These are phyloP conservation scores for Delphinapterus leucas DNA, from an alignment of 2,113 vertebrate genomes.

Conservation along the genomic window DNA sequence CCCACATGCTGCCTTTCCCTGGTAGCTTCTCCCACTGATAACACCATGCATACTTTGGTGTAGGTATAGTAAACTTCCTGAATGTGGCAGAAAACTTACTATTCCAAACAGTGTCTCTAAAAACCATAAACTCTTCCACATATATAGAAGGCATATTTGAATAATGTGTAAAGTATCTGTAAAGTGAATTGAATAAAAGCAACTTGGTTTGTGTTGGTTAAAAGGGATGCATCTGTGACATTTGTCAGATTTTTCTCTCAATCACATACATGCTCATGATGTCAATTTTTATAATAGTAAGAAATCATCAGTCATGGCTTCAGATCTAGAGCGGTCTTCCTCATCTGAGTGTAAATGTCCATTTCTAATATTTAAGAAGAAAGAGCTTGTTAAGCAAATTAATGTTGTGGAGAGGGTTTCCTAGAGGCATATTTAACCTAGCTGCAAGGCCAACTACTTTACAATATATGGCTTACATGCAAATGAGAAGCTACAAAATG, in stretches of 20 bases:
- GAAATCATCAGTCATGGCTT: slow-evolving; percentile 1
- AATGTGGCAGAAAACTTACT: not conserved
- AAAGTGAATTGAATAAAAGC: not conserved
- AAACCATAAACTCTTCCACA: not conserved
- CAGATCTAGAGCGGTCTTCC: not conserved
- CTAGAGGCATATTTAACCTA: slow-evolving; percentile 58
- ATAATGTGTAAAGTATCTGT: not conserved
- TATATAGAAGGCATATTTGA: not conserved
- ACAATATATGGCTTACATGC: not conserved
- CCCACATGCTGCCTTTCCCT: accelerated
- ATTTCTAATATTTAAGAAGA: slow-evolving; percentile 33
- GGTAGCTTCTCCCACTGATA: not conserved
- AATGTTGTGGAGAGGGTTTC: slow-evolving; percentile 33
- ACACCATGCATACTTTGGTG: not conserved
- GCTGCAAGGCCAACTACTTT: slow-evolving; percentile 45
- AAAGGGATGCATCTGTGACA: not conserved
- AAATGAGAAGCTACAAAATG: slow-evolving; percentile 38
- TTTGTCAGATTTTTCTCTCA: not conserved
- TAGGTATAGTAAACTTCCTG: not conserved
- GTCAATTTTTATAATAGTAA: not conserved
- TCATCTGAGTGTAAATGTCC: not conserved
- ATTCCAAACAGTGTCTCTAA: not conserved
- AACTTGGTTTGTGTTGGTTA: not conserved
- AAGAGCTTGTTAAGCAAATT: slow-evolving; percentile 34
- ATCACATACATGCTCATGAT: not conserved